Evolutionary conservation across 2,113 vertebrate species (phyloP).

Genomic region (Phrynocephalus versicolor): DNA sequence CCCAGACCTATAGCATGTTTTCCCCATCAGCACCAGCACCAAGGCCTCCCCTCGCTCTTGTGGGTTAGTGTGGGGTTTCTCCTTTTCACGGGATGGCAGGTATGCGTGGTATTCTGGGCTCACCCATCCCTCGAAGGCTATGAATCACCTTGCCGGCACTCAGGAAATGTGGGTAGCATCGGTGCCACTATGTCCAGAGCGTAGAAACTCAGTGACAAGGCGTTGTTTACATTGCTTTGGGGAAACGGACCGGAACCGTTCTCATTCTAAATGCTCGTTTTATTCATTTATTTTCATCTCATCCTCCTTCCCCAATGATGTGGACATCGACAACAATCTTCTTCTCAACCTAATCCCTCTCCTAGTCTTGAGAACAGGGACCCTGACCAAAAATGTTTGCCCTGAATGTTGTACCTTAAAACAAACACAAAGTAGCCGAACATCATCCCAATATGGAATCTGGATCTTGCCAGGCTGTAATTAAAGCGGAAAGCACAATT

Average conservation of each 20-base stretch:
- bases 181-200: background rate
- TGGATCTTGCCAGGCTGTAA: too few relatives aligned
- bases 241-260: background rate
- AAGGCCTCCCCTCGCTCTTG: background rate
- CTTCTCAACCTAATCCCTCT: too few relatives aligned
- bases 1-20: too few relatives aligned
- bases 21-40: background rate
- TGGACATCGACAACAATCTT: too few relatives aligned
- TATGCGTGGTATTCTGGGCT: background rate
- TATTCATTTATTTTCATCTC: too few relatives aligned
- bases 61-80: background rate
- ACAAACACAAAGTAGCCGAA: too few relatives aligned
- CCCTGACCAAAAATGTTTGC: too few relatives aligned
- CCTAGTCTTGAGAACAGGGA: too few relatives aligned
- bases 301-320: too few relatives aligned
- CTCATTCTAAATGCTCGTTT: background rate
- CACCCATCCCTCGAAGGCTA: constrained; percentile 2
- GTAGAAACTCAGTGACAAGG: background rate
- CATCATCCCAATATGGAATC: too few relatives aligned
- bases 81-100: background rate
- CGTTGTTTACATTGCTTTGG: background rate
- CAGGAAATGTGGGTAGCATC: background rate
- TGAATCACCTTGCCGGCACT: constrained; percentile 18
- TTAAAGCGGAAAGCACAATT: too few relatives aligned
- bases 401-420: too few relatives aligned